These are phyloP conservation scores for Nephrotoma guestfalica DNA, from an alignment of 2,888 invertebrate genomes.

Conservation along the genomic window DNA sequence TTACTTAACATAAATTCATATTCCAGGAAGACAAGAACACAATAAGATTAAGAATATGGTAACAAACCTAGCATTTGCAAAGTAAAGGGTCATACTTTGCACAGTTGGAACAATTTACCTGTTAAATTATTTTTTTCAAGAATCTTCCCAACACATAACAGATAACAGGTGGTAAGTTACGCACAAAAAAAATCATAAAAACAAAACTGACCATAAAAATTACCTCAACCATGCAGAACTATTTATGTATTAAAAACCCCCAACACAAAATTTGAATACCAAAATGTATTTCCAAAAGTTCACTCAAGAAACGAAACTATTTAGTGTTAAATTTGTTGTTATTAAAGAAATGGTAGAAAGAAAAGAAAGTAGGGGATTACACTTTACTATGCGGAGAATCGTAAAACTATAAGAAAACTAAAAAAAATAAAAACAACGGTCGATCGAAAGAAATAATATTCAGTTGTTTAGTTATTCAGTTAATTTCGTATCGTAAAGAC, in stretches of 20 bases:
- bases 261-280: not conserved
- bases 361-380: not conserved
- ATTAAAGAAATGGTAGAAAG: not conserved
- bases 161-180: not conserved
- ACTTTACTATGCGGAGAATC: not conserved
- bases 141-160: not conserved
- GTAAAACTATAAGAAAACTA: not conserved
- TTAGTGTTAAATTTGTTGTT: not conserved
- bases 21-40: too few relatives aligned
- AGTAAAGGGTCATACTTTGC: too few relatives aligned
- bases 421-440: not conserved
- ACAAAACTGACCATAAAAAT: not conserved
- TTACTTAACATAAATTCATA: too few relatives aligned
- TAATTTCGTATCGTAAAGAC: not conserved
- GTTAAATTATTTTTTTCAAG: not conserved
- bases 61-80: too few relatives aligned
- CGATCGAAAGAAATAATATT: not conserved
- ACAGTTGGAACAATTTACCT: too few relatives aligned
- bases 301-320: not conserved
- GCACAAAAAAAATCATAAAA: not conserved
- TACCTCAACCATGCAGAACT: not conserved
- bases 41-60: too few relatives aligned
- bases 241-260: not conserved
- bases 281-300: not conserved
- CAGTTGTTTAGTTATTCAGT: not conserved